Percentiles rank a stretch among this genome's conserved stretches.
These are phyloP conservation scores for Schizopygopsis malacanthus DNA, from an alignment of 2,797 vertebrate species.

Conservation along the genomic window DNA sequence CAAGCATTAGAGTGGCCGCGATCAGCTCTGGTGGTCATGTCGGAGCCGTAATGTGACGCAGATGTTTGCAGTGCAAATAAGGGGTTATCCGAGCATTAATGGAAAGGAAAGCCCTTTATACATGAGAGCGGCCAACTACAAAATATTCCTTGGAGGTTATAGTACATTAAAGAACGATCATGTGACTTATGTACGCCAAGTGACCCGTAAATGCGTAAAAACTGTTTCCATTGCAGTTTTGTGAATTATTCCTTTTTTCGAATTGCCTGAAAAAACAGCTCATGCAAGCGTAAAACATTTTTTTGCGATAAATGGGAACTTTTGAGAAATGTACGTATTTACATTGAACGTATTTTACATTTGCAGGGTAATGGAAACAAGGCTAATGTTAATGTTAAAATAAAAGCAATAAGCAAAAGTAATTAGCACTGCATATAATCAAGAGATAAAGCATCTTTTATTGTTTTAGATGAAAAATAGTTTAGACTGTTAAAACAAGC, in stretches of 20 bases:
- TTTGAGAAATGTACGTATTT: neutral
- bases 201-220: neutral
- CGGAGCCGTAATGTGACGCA: neutral
- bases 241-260: neutral
- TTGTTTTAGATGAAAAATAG: neutral
- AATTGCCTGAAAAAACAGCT: neutral
- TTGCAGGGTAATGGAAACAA: neutral
- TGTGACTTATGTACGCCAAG: neutral
- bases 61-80: neutral
- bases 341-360: neutral
- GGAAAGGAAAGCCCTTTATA: neutral
- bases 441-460: neutral
- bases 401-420: neutral
- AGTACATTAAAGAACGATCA: neutral
- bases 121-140: neutral
- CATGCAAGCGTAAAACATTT: fast-evolving
- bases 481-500: neutral
- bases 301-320: too few relatives aligned
- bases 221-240: neutral
- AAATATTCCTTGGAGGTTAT: neutral
- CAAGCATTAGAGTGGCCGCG: neutral
- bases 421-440: neutral
- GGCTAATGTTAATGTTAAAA: neutral
- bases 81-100: neutral
- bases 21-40: too few relatives aligned